phyloP scores from a whole-genome alignment of 1,140 invertebrate species.

The Heliconius eleuchia region DNA sequence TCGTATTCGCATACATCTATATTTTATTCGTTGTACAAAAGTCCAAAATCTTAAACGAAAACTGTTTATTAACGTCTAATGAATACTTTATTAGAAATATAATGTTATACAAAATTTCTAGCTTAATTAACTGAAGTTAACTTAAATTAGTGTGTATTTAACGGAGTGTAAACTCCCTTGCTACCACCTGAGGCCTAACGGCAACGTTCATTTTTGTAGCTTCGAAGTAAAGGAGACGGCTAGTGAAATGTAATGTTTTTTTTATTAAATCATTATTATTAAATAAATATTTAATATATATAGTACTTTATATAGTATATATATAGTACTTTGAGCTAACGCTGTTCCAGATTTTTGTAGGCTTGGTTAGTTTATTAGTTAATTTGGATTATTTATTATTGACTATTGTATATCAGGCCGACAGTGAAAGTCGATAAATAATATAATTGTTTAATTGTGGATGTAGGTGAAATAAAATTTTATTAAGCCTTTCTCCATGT shows the following conservation, averaged over 20 bases:
- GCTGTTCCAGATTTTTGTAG: neutral
- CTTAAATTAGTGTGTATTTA: neutral
- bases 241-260: slow-evolving; percentile 23
- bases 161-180: slow-evolving; percentile 15
- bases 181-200: slow-evolving; percentile 21
- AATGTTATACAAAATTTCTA: neutral
- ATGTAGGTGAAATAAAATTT: no score
- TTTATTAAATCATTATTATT: slow-evolving; percentile 11
- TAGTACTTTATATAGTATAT: slow-evolving; percentile 5
- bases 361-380: neutral
- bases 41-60: no score
- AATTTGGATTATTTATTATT: neutral
- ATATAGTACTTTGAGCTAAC: slow-evolving; percentile 16
- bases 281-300: slow-evolving; percentile 22
- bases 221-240: slow-evolving; percentile 6
- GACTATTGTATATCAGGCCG: neutral
- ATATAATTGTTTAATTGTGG: no score
- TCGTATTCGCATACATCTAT: neutral
- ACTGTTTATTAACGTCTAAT: no score
- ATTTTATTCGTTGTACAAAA: no score
- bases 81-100: no score
- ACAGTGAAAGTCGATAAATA: neutral
- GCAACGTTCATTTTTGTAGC: slow-evolving; percentile 29
- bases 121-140: neutral
- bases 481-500: no score